Evolutionary conservation across 2,797 vertebrate species (phyloP).

Genomic region (Acrossocheilus fasciatus): DNA sequence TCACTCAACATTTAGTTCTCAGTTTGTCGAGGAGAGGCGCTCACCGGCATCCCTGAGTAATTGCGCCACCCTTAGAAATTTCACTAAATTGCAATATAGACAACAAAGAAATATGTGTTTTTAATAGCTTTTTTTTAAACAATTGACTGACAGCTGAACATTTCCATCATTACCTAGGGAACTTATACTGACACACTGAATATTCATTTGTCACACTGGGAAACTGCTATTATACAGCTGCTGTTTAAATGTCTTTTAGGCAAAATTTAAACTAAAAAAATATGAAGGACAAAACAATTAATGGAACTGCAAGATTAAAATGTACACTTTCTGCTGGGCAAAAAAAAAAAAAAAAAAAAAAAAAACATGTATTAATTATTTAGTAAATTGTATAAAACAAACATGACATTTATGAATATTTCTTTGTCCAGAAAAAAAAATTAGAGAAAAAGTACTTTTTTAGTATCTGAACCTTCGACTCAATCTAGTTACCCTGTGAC

Average conservation of each 20-base stretch:
- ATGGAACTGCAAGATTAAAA: neutral
- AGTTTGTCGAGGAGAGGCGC: neutral
- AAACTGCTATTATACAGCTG: neutral
- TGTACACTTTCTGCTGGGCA: neutral
- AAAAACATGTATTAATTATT: too few relatives aligned
- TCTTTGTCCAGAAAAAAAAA: neutral
- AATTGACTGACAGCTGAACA: neutral
- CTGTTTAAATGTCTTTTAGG: neutral
- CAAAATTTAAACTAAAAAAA: neutral
- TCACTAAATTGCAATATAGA: neutral
- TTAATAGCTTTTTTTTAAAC: neutral
- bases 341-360: too few relatives aligned
- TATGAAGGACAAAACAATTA: neutral
- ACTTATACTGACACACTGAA: neutral
- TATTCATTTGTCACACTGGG: neutral
- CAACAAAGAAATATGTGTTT: neutral
- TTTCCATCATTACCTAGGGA: neutral
- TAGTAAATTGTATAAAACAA: neutral
- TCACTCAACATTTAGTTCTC: neutral
- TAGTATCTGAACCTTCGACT: neutral
- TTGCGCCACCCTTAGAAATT: constrained; percentile 23
- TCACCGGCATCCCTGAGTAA: neutral
- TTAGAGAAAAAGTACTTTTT: neutral
- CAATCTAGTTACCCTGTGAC: neutral
- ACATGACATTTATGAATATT: neutral